phyloP scores from a whole-genome alignment of 1,140 invertebrate species.

The Neelides sp. region DNA sequence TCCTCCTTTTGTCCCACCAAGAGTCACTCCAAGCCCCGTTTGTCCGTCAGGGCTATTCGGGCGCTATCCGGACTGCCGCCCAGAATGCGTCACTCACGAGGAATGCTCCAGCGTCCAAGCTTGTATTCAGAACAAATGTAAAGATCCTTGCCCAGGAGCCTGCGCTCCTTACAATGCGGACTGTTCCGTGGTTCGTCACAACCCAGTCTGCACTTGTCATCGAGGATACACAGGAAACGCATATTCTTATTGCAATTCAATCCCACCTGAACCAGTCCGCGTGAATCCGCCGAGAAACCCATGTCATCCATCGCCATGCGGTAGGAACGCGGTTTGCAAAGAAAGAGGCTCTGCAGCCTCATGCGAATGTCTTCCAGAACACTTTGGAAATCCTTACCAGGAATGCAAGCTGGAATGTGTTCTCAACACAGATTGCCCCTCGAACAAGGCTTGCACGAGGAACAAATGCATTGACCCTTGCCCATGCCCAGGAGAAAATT shows the following conservation, averaged over 20 bases:
- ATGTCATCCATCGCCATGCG: slow-evolving; percentile 38
- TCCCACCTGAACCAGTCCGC: slow-evolving; percentile 32
- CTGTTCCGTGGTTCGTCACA: slow-evolving; percentile 65
- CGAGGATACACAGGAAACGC: slow-evolving; percentile 58
- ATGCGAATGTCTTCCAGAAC: slow-evolving; percentile 47
- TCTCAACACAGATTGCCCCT: slow-evolving; percentile 55
- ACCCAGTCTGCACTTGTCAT: slow-evolving; percentile 55
- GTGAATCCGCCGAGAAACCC: slow-evolving; percentile 7
- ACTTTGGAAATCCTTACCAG: too few species aligned
- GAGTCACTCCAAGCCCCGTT: slow-evolving; percentile 24
- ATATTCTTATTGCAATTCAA: slow-evolving; percentile 49
- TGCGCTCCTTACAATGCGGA: slow-evolving; percentile 57
- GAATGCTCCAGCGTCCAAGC: slow-evolving; percentile 32
- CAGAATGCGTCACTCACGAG: slow-evolving; percentile 27
- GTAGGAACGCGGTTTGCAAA: slow-evolving; percentile 49
- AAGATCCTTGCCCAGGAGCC: slow-evolving; percentile 27
- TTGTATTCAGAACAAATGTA: slow-evolving; percentile 29
- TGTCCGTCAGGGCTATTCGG: slow-evolving; percentile 36
- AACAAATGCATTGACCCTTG: slow-evolving; percentile 54
- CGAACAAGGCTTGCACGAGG: slow-evolving; percentile 48
- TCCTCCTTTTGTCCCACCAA: too few species aligned
- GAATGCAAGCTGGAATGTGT: slow-evolving; percentile 63
- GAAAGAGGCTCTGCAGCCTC: slow-evolving; percentile 46
- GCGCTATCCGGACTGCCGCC: slow-evolving; percentile 40
- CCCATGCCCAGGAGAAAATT: slow-evolving; percentile 48